Base-by-base conservation (phyloP, 2,888 invertebrate species). In the Macrophya alboannulata region DNA sequence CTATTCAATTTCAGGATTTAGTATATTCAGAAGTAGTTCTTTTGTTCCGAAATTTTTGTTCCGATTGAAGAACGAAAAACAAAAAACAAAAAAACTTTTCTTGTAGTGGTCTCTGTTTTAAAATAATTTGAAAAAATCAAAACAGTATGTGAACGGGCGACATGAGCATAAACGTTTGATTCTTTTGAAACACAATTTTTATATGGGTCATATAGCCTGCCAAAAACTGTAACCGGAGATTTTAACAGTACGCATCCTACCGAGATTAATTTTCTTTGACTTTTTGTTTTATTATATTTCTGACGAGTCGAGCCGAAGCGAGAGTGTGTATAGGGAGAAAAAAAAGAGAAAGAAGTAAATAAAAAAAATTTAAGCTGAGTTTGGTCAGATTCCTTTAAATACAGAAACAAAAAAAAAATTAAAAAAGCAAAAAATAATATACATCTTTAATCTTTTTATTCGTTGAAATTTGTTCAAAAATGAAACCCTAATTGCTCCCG, bases 301-400 rank as follows among this genome's bases (percentile, higher is more conserved):
- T 25, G 68, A 31, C 12, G 68, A 37, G n/a, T n/a, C n/a, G 37
- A 68, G 68, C 37, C 6, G 68, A 68, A 68, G 68, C 68, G 68
- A 17, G 17, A 37, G 37, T 37, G 25, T 37, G 17, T 37, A 62
- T 68, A 17, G 31, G 31, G 31, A 37, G 15, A 12, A n/a, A 55
- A 55, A 8, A n/a, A 55, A 55, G 48, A 48, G 4, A 48, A 15
- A 48, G 4, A 15, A 15, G 48, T 4, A 4, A 15, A 9, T 15
- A 12, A 55, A 51, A 68, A 68, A 68, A 68, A n/a, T n/a, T 68
- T 68, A 37, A 68, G 37, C 68, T 68, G 37, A 37, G 37, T 68
- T 68, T 15, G 68, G 68, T 37, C 17, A 17, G 25, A 68, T 68
- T 62, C 68, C 37, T 68, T 68, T 12, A 25, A 25, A 21, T 6